Conservation (phyloP, 2,888 invertebrate genomes). For the Gibbula magus region DNA sequence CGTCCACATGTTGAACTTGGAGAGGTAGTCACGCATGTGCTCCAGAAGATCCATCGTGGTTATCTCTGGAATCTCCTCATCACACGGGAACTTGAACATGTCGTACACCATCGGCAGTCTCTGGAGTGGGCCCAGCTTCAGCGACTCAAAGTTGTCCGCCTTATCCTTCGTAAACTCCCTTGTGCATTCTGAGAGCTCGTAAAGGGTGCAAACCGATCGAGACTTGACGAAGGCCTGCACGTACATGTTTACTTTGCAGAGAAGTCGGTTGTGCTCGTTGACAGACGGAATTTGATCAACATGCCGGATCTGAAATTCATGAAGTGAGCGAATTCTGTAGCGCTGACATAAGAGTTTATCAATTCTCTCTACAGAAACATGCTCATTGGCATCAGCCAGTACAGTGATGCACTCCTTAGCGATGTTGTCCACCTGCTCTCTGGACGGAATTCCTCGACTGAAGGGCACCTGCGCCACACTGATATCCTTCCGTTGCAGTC, state of each 20-base stretch:
- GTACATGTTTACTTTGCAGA: slow-evolving; percentile 48
- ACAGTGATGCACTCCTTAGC: slow-evolving; percentile 68
- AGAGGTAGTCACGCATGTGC: slow-evolving; percentile 56
- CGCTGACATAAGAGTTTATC: slow-evolving; percentile 61
- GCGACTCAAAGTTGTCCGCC: slow-evolving; percentile 55
- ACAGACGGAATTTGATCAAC: slow-evolving; percentile 53
- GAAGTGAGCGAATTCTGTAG: slow-evolving; percentile 38
- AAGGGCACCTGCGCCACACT: slow-evolving; percentile 9
- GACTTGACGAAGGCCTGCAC: slow-evolving; percentile 67
- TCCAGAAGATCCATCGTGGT: slow-evolving; percentile 61
- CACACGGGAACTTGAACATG: slow-evolving; percentile 67
- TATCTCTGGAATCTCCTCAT: slow-evolving; percentile 66
- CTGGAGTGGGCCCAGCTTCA: slow-evolving; percentile 70
- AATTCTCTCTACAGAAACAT: slow-evolving; percentile 63
- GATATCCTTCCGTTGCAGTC: slow-evolving; percentile 27
- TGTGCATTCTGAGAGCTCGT: slow-evolving; percentile 63
- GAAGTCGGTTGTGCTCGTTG: slow-evolving; percentile 57
- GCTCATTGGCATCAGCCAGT: slow-evolving; percentile 64
- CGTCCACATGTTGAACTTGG: slow-evolving; percentile 64
- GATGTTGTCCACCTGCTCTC: slow-evolving; percentile 57
- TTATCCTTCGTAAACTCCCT: slow-evolving; percentile 55
- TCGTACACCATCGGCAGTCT: slow-evolving; percentile 65
- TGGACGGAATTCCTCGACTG: slow-evolving; percentile 11
- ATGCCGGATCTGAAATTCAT: slow-evolving; percentile 39
- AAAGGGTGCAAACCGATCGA: slow-evolving; percentile 64